These are phyloP conservation scores for mouse (Mus musculus) DNA, from an alignment of 2,113 vertebrate species.

Conservation along the genomic window DNA sequence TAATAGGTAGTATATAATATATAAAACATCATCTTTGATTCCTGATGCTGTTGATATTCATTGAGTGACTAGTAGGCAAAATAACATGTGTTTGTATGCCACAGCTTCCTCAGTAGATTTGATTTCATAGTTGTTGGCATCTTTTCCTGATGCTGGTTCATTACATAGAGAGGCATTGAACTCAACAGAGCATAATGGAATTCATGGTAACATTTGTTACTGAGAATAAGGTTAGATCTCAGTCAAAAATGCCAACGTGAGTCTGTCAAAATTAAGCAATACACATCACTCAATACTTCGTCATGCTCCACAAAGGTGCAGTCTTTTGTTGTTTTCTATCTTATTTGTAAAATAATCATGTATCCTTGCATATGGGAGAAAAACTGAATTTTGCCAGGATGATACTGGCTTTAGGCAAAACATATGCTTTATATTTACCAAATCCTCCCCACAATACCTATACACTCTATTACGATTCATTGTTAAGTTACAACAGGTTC, in stretches of 20 bases:
- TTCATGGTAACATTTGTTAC: background rate
- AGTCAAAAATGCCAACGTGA: conserved; percentile 26
- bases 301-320: background rate
- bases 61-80: background rate
- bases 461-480: background rate
- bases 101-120: background rate
- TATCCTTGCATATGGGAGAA: background rate
- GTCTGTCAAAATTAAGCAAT: background rate
- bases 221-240: background rate
- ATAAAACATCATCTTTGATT: background rate
- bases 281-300: background rate
- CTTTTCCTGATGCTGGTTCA: background rate
- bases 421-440: conserved; percentile 59
- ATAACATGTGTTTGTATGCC: background rate
- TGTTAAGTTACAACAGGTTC: conserved; percentile 27
- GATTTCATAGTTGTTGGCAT: background rate
- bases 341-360: conserved; percentile 4
- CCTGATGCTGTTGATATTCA: background rate
- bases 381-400: background rate
- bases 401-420: conserved; percentile 60
- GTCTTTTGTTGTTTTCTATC: background rate
- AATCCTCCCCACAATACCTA: background rate
- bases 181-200: background rate
- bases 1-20: background rate
- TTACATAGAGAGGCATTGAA: background rate